Percentiles rank a stretch among this genome's conserved stretches.
These are phyloP conservation scores for Okamejei kenojei DNA, from an alignment of 2,797 vertebrate genomes.

Conservation along the genomic window DNA sequence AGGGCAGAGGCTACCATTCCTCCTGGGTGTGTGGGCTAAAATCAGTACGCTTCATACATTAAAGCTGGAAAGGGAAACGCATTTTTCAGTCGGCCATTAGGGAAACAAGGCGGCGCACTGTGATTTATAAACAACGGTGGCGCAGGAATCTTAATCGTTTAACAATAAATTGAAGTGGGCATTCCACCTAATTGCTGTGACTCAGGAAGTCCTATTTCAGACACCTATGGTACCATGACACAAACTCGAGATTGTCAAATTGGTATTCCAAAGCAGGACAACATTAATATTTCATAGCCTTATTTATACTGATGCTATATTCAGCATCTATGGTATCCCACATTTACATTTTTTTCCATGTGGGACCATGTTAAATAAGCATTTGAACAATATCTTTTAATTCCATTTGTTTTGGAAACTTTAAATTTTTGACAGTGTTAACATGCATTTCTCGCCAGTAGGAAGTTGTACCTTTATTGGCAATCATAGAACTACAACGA, in stretches of 20 bases:
- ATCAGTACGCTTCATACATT: not conserved
- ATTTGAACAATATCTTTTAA: not conserved
- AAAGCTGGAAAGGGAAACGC: too few relatives aligned
- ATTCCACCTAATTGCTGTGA: not conserved
- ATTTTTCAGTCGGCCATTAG: not conserved
- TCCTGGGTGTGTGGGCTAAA: conserved; percentile 5
- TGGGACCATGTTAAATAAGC: not conserved
- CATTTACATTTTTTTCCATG: not conserved
- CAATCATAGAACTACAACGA: not conserved
- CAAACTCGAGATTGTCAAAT: not conserved
- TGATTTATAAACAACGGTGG: not conserved
- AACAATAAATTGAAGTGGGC: not conserved
- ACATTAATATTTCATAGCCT: not conserved
- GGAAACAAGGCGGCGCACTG: not conserved
- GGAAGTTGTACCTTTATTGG: not conserved
- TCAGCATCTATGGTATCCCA: not conserved
- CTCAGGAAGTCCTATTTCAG: not conserved
- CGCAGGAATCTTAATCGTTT: not conserved
- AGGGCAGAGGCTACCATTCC: not conserved
- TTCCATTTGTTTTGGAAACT: not conserved
- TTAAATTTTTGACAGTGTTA: not conserved
- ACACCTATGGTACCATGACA: not conserved
- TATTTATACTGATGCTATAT: not conserved
- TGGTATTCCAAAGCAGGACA: not conserved
- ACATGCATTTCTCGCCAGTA: not conserved